phyloP scores from a whole-genome alignment of 2,113 vertebrate species.

The Scomber colias region DNA sequence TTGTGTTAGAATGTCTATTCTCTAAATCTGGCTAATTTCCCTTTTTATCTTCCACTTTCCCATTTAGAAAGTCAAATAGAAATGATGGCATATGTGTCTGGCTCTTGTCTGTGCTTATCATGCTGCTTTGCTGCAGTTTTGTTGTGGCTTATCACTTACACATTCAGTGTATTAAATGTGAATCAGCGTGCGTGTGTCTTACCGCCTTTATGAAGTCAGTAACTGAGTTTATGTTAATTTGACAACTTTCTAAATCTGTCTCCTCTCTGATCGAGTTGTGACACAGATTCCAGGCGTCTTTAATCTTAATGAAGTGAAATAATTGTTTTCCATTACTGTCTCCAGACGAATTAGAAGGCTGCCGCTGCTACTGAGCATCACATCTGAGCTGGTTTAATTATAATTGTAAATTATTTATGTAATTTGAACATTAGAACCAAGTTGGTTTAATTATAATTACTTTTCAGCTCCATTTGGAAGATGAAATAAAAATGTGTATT shows the following conservation, averaged over 20 bases:
- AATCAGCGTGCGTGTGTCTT: constrained; percentile 1
- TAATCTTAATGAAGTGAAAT: constrained; percentile 83
- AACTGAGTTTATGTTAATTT: constrained; percentile 66
- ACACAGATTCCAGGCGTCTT: constrained; percentile 71
- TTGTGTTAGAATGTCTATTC: constrained; percentile 29
- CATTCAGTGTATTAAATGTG: constrained; percentile 55
- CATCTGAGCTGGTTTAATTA: constrained; percentile 78
- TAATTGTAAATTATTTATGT: constrained; percentile 75
- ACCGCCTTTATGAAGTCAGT: constrained; percentile 43
- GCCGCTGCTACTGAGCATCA: constrained; percentile 54
- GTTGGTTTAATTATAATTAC: constrained; percentile 79
- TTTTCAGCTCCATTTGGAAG: constrained; percentile 71
- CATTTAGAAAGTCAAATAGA: constrained; percentile 47
- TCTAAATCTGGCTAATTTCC: constrained; percentile 47
- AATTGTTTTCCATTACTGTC: constrained; percentile 80
- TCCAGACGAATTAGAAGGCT: constrained; percentile 62
- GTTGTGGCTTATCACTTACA: constrained; percentile 55
- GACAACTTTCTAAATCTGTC: constrained; percentile 76
- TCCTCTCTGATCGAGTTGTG: constrained; percentile 68
- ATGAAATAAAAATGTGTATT: constrained; percentile 69
- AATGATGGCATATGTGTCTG: constrained; percentile 53
- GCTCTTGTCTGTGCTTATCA: constrained; percentile 42
- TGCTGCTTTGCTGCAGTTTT: constrained; percentile 46
- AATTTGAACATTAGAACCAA: constrained; percentile 75
- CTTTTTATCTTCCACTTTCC: constrained; percentile 29